Base-by-base conservation (phyloP, 2,797 vertebrate genomes). In the Sphaeramia orbicularis region DNA sequence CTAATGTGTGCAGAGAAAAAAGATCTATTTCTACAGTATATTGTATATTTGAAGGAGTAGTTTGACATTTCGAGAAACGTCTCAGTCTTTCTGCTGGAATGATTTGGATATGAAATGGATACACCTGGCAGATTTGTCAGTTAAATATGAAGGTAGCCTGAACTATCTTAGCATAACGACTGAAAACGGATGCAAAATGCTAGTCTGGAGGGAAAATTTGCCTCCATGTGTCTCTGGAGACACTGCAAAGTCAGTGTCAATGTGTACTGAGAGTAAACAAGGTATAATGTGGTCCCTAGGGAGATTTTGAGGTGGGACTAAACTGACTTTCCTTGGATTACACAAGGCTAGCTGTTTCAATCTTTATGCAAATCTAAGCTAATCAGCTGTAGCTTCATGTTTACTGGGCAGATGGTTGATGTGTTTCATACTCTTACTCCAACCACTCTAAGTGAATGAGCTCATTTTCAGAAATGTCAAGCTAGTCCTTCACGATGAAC, bases 401-500 rank as follows among this genome's bases (percentile, higher is more conserved):
- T 11, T 16, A 51, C 15, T 2, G 0, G 10, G 13, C 5, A 44
- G 7, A 35, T 27, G 32, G 10, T 0, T 21, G 14, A 24, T 44
- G 40, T 19, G 36, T 13, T 35, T 14, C 21, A 36, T 21, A 13
- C 8, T 40, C 53, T 1, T 18, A 1, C 15, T 24, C n/a, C 18
- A 30, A 44, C 30, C 21, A 24, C 21, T 7, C 21, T 50, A 21
- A 51, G 4, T 4, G 3, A 36, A 36, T 8, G 15, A n/a, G 11
- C 3, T 10, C 6, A 48, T 43, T 60, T 54, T 42, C 50, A 54
- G 42, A 65, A 71, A 69, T 30, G 52, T 55, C 52, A 30, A 40
- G 53, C 16, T 7, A 36, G 64, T 62, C 16, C 13, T 51, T 43
- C 14, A 47, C 66, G 68, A 48, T 51, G 6, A 8, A 50, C 21